These are phyloP conservation scores for Nezara viridula DNA, from an alignment of 2,888 invertebrate genomes.

Conservation along the genomic window DNA sequence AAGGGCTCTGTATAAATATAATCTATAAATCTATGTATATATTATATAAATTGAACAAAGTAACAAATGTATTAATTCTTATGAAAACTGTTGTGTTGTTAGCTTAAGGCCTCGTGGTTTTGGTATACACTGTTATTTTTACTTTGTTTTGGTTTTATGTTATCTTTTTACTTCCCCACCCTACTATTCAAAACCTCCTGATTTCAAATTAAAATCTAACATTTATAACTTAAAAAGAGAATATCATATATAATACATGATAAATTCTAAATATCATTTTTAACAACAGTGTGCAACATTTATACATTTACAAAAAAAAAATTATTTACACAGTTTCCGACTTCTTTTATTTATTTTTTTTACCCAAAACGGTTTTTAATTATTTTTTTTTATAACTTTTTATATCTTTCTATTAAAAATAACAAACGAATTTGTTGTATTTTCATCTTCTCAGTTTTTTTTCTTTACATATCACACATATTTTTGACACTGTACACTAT, in stretches of 20 bases:
- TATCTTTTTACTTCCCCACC: conserved; percentile 44
- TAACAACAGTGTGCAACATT: conserved; percentile 60
- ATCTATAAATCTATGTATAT: conserved; percentile 45
- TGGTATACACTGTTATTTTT: conserved; percentile 54
- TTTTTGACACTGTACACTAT: conserved; percentile 60
- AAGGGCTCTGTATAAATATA: conserved; percentile 46
- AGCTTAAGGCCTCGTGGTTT: conserved; percentile 55
- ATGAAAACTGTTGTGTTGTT: conserved; percentile 48
- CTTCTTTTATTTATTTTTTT: conserved; percentile 47
- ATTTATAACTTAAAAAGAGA: conserved; percentile 50
- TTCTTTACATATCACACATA: conserved; percentile 58
- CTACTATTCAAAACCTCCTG: neutral
- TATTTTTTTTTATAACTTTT: conserved; percentile 53
- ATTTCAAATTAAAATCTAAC: conserved; percentile 53
- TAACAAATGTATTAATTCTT: conserved; percentile 50
- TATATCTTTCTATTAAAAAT: conserved; percentile 57
- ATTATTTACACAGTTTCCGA: conserved; percentile 56
- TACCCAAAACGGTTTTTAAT: conserved; percentile 34
- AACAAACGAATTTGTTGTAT: conserved; percentile 53
- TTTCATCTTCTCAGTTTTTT: conserved; percentile 33
- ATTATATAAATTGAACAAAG: conserved; percentile 49
- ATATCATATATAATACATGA: conserved; percentile 54
- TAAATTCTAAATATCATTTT: conserved; percentile 58
- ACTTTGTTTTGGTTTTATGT: conserved; percentile 35
- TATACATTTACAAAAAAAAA: conserved; percentile 55